phyloP scores from a whole-genome alignment of 2,888 invertebrate genomes.

The Sturmia bella region DNA sequence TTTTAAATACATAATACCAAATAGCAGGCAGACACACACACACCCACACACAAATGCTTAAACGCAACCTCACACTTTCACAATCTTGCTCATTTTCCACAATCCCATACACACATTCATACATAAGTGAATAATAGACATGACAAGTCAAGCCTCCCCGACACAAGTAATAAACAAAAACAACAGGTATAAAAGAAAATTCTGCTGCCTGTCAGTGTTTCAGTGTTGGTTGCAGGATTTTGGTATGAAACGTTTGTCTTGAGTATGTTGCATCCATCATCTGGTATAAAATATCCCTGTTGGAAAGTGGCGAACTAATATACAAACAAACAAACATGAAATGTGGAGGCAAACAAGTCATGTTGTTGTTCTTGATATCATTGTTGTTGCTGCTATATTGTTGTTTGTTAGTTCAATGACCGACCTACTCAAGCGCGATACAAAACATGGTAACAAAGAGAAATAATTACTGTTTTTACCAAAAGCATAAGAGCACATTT shows the following conservation, averaged over 20 bases:
- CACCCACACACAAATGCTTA: constrained; percentile 1
- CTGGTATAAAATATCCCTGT: constrained; percentile 19
- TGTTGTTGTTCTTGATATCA: constrained; percentile 36
- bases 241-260: constrained; percentile 25
- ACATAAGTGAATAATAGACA: not conserved
- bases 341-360: constrained; percentile 55
- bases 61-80: not conserved
- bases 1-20: not conserved
- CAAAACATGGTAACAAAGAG: constrained; percentile 58
- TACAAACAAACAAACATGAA: constrained; percentile 26
- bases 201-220: constrained; percentile 4
- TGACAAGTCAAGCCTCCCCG: constrained; percentile 56
- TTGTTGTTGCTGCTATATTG: constrained; percentile 40
- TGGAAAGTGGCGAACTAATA: constrained; percentile 32
- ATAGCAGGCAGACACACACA: not conserved
- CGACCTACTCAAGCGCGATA: constrained; percentile 82
- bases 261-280: constrained; percentile 43
- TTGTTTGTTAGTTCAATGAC: constrained; percentile 81
- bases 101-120: not conserved
- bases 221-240: constrained; percentile 12
- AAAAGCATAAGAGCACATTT: constrained; percentile 26
- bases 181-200: constrained; percentile 44
- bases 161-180: constrained; percentile 51
- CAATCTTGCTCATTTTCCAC: not conserved
- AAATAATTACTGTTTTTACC: not conserved